Evolutionary conservation across 2,113 vertebrate species (phyloP).

Genomic region (Pyxicephalus adspersus): DNA sequence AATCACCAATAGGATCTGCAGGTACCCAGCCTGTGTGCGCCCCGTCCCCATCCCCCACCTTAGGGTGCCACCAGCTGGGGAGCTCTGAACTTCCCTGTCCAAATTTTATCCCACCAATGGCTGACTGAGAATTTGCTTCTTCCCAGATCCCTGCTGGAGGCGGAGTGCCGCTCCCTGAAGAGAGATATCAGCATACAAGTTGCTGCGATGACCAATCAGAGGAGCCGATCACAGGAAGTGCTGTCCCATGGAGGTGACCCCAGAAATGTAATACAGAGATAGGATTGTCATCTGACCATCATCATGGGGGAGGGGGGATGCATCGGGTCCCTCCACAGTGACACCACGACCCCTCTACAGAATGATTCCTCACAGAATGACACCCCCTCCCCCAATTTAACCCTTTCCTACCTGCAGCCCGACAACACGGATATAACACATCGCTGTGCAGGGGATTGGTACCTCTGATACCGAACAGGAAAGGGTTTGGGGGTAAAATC

Average conservation of each 20-base stretch:
- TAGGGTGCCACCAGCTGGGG: too few relatives aligned
- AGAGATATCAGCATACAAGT: constrained; percentile 74
- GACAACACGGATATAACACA: neutral
- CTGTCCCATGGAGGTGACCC: neutral
- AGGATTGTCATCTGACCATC: neutral
- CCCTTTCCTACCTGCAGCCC: neutral
- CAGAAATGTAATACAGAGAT: neutral
- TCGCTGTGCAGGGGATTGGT: neutral
- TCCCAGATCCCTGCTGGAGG: constrained; percentile 70
- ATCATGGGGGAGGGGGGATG: neutral
- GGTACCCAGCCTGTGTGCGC: neutral
- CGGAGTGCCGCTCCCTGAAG: constrained; percentile 71
- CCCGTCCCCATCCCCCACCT: too few relatives aligned
- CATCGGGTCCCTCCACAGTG: neutral
- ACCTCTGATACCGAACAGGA: neutral
- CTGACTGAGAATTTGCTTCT: neutral
- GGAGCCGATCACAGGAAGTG: too few relatives aligned
- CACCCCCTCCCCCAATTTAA: too few relatives aligned
- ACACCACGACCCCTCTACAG: neutral
- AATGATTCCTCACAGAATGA: neutral
- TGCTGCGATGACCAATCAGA: too few relatives aligned
- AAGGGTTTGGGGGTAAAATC: neutral
- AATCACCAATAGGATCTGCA: neutral
- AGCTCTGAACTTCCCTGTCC: too few relatives aligned
- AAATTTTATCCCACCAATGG: too few relatives aligned